Evolutionary conservation across 2,113 vertebrate species (phyloP).

Genomic region (Platichthys stellatus): DNA sequence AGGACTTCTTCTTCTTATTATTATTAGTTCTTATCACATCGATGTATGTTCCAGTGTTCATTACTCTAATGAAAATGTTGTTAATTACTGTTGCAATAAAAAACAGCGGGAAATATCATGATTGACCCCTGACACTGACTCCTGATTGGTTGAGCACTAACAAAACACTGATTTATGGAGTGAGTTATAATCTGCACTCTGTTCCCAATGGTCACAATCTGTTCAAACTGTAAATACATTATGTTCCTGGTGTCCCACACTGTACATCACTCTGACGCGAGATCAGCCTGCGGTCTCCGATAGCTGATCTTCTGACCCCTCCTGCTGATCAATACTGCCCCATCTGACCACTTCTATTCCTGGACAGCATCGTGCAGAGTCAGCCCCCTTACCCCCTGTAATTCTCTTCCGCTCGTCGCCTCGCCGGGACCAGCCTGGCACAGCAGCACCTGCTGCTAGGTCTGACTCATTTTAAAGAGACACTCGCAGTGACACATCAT

Average conservation of each 20-base stretch:
- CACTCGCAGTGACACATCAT: constrained; percentile 14
- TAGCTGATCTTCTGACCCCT: constrained; percentile 46
- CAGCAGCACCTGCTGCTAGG: constrained; percentile 37
- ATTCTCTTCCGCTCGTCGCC: constrained; percentile 50
- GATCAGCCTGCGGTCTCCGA: constrained; percentile 12
- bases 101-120: too few relatives aligned
- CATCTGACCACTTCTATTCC: constrained; percentile 74
- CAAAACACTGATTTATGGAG: not conserved
- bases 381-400: constrained; percentile 51
- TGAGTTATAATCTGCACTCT: not conserved
- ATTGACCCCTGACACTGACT: too few relatives aligned
- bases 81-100: too few relatives aligned
- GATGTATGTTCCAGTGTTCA: too few relatives aligned
- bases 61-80: too few relatives aligned
- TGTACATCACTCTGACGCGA: constrained; percentile 34
- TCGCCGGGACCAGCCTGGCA: constrained; percentile 50
- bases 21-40: too few relatives aligned
- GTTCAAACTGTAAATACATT: not conserved
- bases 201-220: not conserved
- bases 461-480: constrained; percentile 52
- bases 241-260: constrained; percentile 2
- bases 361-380: constrained; percentile 60
- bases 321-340: constrained; percentile 70
- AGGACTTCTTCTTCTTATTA: too few relatives aligned
- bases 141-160: not conserved